Base-by-base conservation (phyloP, 2,113 vertebrate species). In the Felis chaus region DNA sequence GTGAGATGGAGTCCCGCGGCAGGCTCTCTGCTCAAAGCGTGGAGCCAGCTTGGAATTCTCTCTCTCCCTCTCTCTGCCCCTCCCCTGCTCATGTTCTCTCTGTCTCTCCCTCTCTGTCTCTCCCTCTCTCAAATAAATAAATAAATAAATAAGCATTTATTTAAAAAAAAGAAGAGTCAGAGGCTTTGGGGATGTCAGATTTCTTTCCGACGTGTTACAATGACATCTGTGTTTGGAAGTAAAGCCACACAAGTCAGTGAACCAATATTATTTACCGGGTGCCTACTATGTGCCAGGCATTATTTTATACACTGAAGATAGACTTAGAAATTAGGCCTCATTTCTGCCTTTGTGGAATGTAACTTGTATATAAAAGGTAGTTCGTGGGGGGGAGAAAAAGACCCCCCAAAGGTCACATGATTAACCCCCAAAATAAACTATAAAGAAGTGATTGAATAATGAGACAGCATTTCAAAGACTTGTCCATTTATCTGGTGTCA, bases 391-490 rank as follows among this genome's bases (percentile, higher is more conserved):
- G 45, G 45, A 1, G 45, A 7, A 7, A 7, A 8, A 45, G 45
- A 45, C 45, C 45, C 45, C 45, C 10, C 63, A 69, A 89, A 89
- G 69, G 8, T 92, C 27, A 53, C n/a, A 80, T 29, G n/a, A 68
- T 76, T 63, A 86, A 82, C 23, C 39, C 45, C 79, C n/a, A 10
- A 96, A 95, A 61, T 87, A 92, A 95, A 66, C 45, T 27, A 95
- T 91, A 88, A 94, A 93, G 25, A 82, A 91, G 16, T 33, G 27
- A 86, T n/a, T 74, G 3, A 74, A 13, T 57, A 94, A 33, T 16
- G 41, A 74, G 63, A 79, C 18, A 27, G 19, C 0, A 85, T 14
- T 73, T 95, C 74, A 81, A 93, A 92, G 90, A 82, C 65, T 7
- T 65, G n/a, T 69, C 50, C 53, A 21, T 86, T 86, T 89, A 55